A percentile compares a stretch with the other conserved stretches of the same genome.
These are phyloP conservation scores for Hoplostethus atlanticus DNA, from an alignment of 2,797 vertebrate species.

Conservation along the genomic window DNA sequence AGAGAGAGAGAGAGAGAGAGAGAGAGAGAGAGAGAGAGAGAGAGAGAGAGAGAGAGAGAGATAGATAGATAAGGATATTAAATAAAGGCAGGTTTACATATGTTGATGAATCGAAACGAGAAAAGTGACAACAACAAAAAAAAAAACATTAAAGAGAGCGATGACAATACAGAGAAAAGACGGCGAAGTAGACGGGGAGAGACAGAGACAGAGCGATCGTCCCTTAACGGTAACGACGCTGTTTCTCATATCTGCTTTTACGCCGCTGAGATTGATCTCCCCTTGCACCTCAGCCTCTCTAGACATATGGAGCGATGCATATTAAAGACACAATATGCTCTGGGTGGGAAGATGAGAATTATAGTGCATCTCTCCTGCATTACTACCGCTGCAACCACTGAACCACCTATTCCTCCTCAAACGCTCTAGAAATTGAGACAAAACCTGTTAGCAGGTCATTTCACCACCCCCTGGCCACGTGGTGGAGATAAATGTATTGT, in stretches of 20 bases:
- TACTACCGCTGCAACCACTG: neutral
- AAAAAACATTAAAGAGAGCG: slow-evolving; percentile 34
- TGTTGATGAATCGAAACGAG: slow-evolving; percentile 1
- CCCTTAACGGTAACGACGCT: slow-evolving; percentile 54
- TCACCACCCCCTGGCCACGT: too few species aligned
- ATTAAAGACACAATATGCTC: slow-evolving; percentile 45
- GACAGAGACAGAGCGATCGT: slow-evolving; percentile 9
- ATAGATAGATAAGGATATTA: slow-evolving; percentile 13
- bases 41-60: neutral
- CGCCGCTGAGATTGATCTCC: slow-evolving; percentile 27
- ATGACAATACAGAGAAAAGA: slow-evolving; percentile 26
- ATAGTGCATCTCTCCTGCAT: slow-evolving; percentile 27
- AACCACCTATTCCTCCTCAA: neutral
- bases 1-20: neutral
- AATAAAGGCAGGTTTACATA: slow-evolving; percentile 29
- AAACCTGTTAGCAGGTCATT: too few species aligned
- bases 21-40: too few species aligned
- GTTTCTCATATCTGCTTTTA: slow-evolving; percentile 47
- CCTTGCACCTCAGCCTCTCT: slow-evolving; percentile 19
- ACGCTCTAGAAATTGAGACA: too few species aligned
- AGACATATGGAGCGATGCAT: slow-evolving; percentile 50
- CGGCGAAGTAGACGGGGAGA: slow-evolving; percentile 11
- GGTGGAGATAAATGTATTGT: too few species aligned
- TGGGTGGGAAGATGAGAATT: slow-evolving; percentile 42
- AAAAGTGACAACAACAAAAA: slow-evolving; percentile 18